Percentiles rank a stretch among this genome's conserved stretches.
Conservation (phyloP, 2,888 invertebrate species). For the Trissonchulus latispiculum region DNA sequence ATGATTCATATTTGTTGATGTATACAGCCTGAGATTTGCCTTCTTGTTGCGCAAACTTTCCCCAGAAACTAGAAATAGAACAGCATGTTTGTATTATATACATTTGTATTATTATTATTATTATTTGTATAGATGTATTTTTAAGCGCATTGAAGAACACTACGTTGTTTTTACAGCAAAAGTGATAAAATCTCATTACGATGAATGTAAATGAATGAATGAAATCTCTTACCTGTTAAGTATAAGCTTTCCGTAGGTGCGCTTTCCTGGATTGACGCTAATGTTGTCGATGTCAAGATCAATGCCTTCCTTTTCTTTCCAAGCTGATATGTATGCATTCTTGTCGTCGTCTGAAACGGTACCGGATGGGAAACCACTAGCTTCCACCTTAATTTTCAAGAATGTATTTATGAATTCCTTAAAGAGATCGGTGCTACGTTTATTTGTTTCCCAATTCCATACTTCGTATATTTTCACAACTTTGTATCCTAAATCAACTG, state of each 20-base stretch:
- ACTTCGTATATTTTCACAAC: slow-evolving; percentile 2
- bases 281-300: neutral
- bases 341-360: neutral
- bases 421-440: neutral
- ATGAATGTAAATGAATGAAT: no score
- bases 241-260: slow-evolving; percentile 1
- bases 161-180: no score
- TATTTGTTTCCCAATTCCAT: neutral
- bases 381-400: neutral
- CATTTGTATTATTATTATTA: no score
- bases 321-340: neutral
- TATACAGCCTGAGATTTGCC: neutral
- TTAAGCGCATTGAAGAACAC: no score
- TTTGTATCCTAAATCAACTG: neutral
- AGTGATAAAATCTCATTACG: no score
- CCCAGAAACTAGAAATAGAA: neutral
- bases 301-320: slow-evolving; percentile 14
- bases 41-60: neutral
- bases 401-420: neutral
- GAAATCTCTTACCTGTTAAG: neutral
- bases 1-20: neutral
- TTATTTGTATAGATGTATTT: no score
- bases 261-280: neutral
- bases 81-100: neutral
- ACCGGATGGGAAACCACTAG: neutral